A percentile compares a stretch with the other conserved stretches of the same genome.
Evolutionary conservation across 2,113 vertebrate genomes (phyloP).

Genomic region (Anolis sagrei): DNA sequence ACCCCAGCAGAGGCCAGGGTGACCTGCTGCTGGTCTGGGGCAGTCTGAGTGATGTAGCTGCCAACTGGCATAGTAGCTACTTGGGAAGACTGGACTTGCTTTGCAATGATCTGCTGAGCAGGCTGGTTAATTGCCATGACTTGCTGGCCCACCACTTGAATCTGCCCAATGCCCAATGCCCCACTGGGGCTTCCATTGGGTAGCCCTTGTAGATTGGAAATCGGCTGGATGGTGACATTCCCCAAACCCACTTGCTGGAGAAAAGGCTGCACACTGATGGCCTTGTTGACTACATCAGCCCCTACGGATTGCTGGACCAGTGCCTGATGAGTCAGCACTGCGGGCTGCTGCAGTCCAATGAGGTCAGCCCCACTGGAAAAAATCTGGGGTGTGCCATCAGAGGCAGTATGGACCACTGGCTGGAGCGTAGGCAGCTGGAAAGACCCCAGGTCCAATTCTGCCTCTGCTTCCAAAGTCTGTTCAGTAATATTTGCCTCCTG

Average conservation of each 20-base stretch:
- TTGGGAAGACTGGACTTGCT: constrained; percentile 77
- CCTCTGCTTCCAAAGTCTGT: constrained; percentile 93
- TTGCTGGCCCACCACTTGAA: constrained; percentile 94
- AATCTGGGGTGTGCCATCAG: constrained; percentile 83
- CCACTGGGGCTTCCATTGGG: constrained; percentile 91
- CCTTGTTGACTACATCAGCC: constrained; percentile 92
- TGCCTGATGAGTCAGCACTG: constrained; percentile 89
- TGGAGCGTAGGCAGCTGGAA: constrained; percentile 92
- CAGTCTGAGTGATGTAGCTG: constrained; percentile 87
- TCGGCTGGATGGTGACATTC: constrained; percentile 93
- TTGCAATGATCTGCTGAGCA: constrained; percentile 88
- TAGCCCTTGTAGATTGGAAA: constrained; percentile 89
- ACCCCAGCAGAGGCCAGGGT: constrained; percentile 74
- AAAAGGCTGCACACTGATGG: constrained; percentile 93
- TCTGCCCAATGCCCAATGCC: constrained; percentile 88
- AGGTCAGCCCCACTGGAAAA: constrained; percentile 86
- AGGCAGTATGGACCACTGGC: constrained; percentile 79
- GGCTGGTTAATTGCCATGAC: constrained; percentile 97
- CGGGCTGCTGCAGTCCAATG: constrained; percentile 79
- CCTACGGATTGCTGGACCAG: constrained; percentile 84
- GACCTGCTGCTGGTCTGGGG: constrained; percentile 80
- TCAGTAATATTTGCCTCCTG: constrained; percentile 98
- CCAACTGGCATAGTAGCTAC: constrained; percentile 77
- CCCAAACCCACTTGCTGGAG: constrained; percentile 92
- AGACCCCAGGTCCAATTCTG: constrained; percentile 91